Evolutionary conservation across 2,888 invertebrate species (phyloP), one percentile per base, ranked within the genome.

Genomic region (Tenthredo scrophulariae): DNA sequence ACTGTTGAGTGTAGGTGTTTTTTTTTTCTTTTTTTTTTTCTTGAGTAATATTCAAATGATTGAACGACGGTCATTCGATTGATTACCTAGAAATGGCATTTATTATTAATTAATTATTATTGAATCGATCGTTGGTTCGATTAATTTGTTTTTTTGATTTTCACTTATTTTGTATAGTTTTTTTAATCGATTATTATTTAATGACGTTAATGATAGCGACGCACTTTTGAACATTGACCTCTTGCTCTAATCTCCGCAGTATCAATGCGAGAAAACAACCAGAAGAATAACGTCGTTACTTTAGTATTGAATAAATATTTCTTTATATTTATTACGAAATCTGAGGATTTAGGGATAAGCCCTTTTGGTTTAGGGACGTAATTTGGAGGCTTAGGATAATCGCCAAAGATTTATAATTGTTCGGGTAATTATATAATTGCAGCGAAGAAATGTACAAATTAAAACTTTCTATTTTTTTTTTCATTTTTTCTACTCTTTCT

Each of bases 271-370:
- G 22, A 62, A 62, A 62, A 62, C 26, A 62, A 62, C 62, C 26
- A 62, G 26, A 22, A 26, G 26, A 62, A 26, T 26, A 62, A 62
- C 62, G 7, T 1, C 4, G 2, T 7, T 54, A 46, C n/a, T 54
- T 54, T 7, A 54, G n/a, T 54, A 54, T 54, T 6, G 10, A n/a
- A 54, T 54, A 54, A 54, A 54, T 54, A 54, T 54, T 54, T 54
- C 18, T 54, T 54, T 54, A 1, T n/a, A 54, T 54, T 54, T n/a
- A 54, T 54, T 54, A 54, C 54, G n/a, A 0, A 54, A 54, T n/a
- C 54, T 54, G n/a, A n/a, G 54, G 54, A 54, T 54, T 54, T 54
- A 54, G 54, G 54, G 54, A 54, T 54, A n/a, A 54, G 54, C n/a
- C 54, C 54, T 54, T 54, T 54, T 54, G 54, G 54, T 54, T 54